Evolutionary conservation across 2,797 vertebrate genomes (phyloP).

Genomic region (Meda fulgida): DNA sequence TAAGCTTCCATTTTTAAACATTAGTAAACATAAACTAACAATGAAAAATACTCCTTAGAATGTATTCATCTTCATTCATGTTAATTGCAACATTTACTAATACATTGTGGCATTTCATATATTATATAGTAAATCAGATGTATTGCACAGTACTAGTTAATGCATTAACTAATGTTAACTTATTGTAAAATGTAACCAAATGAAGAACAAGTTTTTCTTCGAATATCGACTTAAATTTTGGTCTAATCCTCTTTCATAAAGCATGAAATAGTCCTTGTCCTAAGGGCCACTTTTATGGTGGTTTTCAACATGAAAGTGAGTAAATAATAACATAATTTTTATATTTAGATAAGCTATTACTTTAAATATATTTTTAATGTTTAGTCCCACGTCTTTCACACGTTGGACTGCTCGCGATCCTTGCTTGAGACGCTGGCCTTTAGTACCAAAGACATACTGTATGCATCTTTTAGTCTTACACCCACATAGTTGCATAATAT

Average conservation of each 20-base stretch:
- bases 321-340: not conserved
- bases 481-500: conserved; percentile 58
- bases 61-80: too few species aligned
- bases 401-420: conserved; percentile 7
- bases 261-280: not conserved
- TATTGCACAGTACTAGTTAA: too few species aligned
- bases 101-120: not conserved
- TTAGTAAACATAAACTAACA: not conserved
- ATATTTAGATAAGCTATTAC: not conserved
- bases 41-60: not conserved
- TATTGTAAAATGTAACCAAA: too few species aligned
- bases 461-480: conserved; percentile 54
- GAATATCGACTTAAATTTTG: too few species aligned
- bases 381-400: conserved; percentile 12
- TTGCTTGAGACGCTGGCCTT: conserved; percentile 46
- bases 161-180: too few species aligned
- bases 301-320: not conserved
- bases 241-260: not conserved
- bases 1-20: not conserved
- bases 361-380: not conserved
- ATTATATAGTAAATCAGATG: too few species aligned
- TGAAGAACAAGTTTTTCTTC: too few species aligned
- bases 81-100: not conserved
- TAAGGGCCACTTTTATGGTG: not conserved
- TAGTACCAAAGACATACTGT: conserved; percentile 50